Evolutionary conservation across 2,888 invertebrate genomes (phyloP), one percentile per base, ranked within the genome.

Genomic region (Aricia artaxerxes): DNA sequence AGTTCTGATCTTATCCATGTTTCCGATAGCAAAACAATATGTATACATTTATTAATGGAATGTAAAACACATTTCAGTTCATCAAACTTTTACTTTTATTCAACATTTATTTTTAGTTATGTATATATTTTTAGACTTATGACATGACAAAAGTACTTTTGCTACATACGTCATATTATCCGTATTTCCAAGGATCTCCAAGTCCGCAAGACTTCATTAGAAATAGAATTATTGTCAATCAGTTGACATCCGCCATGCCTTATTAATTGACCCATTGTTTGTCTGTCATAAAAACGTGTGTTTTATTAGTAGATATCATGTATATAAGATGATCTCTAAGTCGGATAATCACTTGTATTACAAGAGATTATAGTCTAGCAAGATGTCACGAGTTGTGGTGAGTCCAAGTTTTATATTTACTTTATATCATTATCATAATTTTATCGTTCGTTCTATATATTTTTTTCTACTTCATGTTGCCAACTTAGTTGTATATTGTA

Each of bases 201-300:
- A 38, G 13, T 35, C 35, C 69, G 11, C 24, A 13, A 11, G 11
- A 11, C 13, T 69, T 75, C 75, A 24, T 44, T 24, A 75, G 75
- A 75, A 75, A 75, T 24, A 6, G 24, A 75, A 75, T 49, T 75
- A 49, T 49, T 24, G 31, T 49, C 49, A 49, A 31, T 75, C 75
- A 75, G 44, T 44, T 24, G 24, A 75, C 75, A 75, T 75, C 75
- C 75, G 75, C 44, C 9, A 75, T 75, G 73, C 16, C 44, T 35
- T n/a, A 44, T 35, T 75, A 44, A 75, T 75, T 75, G 75, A 9
- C 31, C 75, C 44, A 75, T 75, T 75, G 75, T 75, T 75, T 31
- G 75, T 44, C n/a, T 31, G 24, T 24, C 75, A 75, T 49, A 75
- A 75, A 75, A 75, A 44, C 24, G n/a, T 49, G 11, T 75, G 16